A percentile compares a stretch with the other conserved stretches of the same genome.
Evolutionary conservation across 1,140 invertebrate genomes (phyloP).

Genomic region (Bombus consobrinus): DNA sequence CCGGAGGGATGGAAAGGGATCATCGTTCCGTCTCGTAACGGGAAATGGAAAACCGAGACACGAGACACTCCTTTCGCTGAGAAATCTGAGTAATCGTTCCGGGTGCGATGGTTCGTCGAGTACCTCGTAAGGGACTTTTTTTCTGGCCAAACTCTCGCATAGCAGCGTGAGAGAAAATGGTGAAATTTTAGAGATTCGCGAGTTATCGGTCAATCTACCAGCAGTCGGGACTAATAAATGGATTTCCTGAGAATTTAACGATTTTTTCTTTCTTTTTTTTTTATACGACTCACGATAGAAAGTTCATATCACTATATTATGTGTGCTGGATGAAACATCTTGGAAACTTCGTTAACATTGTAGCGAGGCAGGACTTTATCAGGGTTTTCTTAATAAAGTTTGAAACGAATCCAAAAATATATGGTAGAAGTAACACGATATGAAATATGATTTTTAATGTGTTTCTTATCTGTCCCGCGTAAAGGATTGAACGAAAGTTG

Average conservation of each 20-base stretch:
- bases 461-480: too few species aligned
- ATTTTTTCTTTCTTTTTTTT: too few species aligned
- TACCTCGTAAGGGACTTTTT: conserved; percentile 26
- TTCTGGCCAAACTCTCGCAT: conserved; percentile 34
- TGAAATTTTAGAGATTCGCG: background rate
- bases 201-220: background rate
- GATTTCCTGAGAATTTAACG: background rate
- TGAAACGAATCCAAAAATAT: too few species aligned
- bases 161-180: conserved; percentile 54
- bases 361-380: too few species aligned
- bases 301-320: background rate
- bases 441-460: too few species aligned
- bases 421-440: too few species aligned
- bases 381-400: too few species aligned
- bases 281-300: background rate
- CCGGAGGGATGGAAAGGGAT: conserved; percentile 37
- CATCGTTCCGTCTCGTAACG: conserved; percentile 15
- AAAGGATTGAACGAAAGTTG: background rate
- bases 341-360: background rate
- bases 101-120: conserved; percentile 46
- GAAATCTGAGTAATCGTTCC: conserved; percentile 72
- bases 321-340: background rate
- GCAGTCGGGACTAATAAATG: background rate
- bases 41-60: conserved; percentile 61
- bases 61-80: conserved; percentile 72